Conservation (phyloP, 2,888 invertebrate species). For the Beris chalybata region DNA sequence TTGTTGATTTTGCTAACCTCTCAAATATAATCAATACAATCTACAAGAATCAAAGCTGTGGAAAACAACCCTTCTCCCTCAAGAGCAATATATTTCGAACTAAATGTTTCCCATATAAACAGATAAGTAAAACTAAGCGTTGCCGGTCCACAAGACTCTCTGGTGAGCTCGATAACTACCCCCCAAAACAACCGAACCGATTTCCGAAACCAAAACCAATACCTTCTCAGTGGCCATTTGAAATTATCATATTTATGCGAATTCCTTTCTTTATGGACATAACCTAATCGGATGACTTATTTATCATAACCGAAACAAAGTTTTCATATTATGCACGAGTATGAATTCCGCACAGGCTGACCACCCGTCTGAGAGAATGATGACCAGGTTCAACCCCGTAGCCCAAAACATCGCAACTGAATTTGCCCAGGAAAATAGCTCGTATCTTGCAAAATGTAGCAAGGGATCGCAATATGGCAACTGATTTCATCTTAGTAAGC, state of each 20-base stretch:
- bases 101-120: slow-evolving; percentile 36
- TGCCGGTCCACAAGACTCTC: slow-evolving; percentile 7
- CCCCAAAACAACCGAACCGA: slow-evolving; percentile 18
- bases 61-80: not conserved
- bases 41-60: too few relatives aligned
- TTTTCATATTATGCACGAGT: slow-evolving; percentile 19
- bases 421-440: not conserved
- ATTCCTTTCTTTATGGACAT: slow-evolving; percentile 37
- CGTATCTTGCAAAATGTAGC: slow-evolving; percentile 21
- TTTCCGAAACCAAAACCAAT: slow-evolving; percentile 7
- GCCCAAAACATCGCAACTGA: too few relatives aligned
- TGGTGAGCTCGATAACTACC: slow-evolving; percentile 25
- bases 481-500: slow-evolving; percentile 39
- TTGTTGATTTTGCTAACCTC: too few relatives aligned
- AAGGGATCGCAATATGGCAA: slow-evolving; percentile 36
- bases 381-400: not conserved
- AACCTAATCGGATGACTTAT: slow-evolving; percentile 40
- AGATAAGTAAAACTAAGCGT: slow-evolving; percentile 35
- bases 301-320: slow-evolving; percentile 40
- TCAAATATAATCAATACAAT: too few relatives aligned
- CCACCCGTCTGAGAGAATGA: too few relatives aligned
- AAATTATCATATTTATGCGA: slow-evolving; percentile 40
- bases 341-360: not conserved
- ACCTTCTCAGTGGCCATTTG: slow-evolving; percentile 34
- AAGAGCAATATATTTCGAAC: slow-evolving; percentile 22